Evolutionary conservation across 2,888 invertebrate genomes (phyloP), one percentile per base, ranked within the genome.

Genomic region (Euzetes globulus): DNA sequence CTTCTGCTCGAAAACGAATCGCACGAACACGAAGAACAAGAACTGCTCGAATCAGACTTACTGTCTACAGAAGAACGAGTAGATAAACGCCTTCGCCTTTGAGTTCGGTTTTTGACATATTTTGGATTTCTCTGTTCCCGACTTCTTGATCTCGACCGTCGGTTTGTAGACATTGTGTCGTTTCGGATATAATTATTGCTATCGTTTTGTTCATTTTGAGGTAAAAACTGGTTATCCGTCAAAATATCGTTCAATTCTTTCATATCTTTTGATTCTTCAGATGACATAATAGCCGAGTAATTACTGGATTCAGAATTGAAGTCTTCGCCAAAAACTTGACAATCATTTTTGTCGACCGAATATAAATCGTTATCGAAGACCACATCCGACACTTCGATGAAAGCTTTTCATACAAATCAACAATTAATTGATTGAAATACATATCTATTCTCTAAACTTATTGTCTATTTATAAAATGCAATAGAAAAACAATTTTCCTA

Each of bases 61-160:
- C 74, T 71, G 37, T 71, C 55, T 22, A 74, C 45, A 15, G 74
- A 74, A 19, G 74, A 74, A 74, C 74, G 74, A 9, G 74, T 63
- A 13, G 74, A 74, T 27, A 74, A 33, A 41, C 41, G 41, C 17
- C 71, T 47, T 25, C 74, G 9, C 22, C 63, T 74, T 70, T 70
- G 33, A 19, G 19, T 55, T 17, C 15, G 27, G 7, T n/a, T 22
- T 37, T 45, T 29, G 9, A 68, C 11, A 68, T 22, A 45, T 22
- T n/a, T 68, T 2, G 11, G 19, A 55, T 37, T 37, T 41, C 37
- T 68, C 17, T 37, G 68, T 68, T 68, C 68, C n/a, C 68, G 17
- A 41, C 68, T 68, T 22, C 68, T 37, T 1, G 68, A 68, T 22
- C 68, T 6, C 13, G 68, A 68, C 5, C 45, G 17, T 19, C 41